A percentile compares a stretch with the other conserved stretches of the same genome.
phyloP scores from a whole-genome alignment of 2,888 invertebrate genomes.

The Rotaria sp. region DNA sequence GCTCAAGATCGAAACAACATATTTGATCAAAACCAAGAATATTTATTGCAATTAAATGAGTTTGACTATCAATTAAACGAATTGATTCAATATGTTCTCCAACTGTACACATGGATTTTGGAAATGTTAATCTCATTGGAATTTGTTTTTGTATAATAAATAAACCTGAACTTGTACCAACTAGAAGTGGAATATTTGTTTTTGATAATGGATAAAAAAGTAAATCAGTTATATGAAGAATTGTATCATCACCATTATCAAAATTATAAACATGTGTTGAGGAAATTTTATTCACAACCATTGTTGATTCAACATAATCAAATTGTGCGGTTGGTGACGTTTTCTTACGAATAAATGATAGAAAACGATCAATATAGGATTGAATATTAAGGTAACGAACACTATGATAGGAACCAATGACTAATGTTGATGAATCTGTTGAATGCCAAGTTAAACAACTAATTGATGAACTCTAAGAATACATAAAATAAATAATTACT shows the following conservation, averaged over 20 bases:
- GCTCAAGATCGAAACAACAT: background rate
- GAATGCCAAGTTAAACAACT: background rate
- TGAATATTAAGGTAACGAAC: background rate
- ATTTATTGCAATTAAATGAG: constrained; percentile 7
- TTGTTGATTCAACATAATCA: background rate
- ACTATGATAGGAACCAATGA: background rate
- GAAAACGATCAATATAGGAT: background rate
- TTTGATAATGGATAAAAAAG: background rate
- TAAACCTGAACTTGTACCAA: background rate
- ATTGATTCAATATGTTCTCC: constrained; percentile 2
- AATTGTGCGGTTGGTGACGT: background rate
- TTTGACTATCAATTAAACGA: background rate
- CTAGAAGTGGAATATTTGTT: background rate
- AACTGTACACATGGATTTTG: background rate
- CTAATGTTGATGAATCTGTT: background rate
- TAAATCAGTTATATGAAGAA: background rate
- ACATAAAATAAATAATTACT: background rate
- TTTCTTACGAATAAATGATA: background rate
- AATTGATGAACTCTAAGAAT: background rate
- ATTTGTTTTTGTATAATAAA: background rate
- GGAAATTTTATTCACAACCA: background rate
- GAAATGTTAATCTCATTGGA: background rate
- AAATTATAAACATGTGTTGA: background rate
- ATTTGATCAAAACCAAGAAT: constrained; percentile 28
- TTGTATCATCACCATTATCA: background rate